Conservation (phyloP, 2,797 vertebrate species). For the Gouania willdenowi region DNA sequence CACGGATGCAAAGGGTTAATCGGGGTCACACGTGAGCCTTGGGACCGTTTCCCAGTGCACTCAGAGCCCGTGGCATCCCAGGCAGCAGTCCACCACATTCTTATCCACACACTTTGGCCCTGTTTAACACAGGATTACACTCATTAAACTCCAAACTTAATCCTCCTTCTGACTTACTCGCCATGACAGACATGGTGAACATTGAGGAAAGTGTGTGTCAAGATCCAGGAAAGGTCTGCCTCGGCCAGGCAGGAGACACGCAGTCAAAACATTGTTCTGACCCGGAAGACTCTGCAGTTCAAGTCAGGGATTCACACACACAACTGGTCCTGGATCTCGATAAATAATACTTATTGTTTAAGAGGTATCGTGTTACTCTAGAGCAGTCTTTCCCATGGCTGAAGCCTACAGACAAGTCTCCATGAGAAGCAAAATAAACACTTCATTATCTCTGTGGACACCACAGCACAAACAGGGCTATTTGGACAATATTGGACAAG, state of each 20-base stretch:
- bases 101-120: constrained; percentile 74
- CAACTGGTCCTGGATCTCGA: constrained; percentile 3
- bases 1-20: constrained; percentile 42
- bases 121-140: constrained; percentile 81
- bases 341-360: too few species aligned
- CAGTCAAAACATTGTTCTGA: constrained; percentile 70
- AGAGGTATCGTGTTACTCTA: too few species aligned
- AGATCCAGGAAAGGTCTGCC: constrained; percentile 57
- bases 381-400: too few species aligned
- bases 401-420: too few species aligned
- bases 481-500: constrained; percentile 17
- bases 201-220: constrained; percentile 80
- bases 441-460: constrained; percentile 14
- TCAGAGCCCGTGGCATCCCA: constrained; percentile 70
- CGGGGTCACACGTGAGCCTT: constrained; percentile 60
- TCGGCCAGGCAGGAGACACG: constrained; percentile 55
- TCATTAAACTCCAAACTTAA: constrained; percentile 83
- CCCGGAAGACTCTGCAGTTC: constrained; percentile 31
- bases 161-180: constrained; percentile 78
- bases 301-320: constrained; percentile 6
- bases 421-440: constrained; percentile 35
- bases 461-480: constrained; percentile 40
- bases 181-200: constrained; percentile 80
- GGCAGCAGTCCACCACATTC: constrained; percentile 69
- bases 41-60: constrained; percentile 52